A percentile compares a stretch with the other conserved stretches of the same genome.
These are phyloP conservation scores for Parapristionchus giblindavisi DNA, from an alignment of 2,888 invertebrate species.

Conservation along the genomic window DNA sequence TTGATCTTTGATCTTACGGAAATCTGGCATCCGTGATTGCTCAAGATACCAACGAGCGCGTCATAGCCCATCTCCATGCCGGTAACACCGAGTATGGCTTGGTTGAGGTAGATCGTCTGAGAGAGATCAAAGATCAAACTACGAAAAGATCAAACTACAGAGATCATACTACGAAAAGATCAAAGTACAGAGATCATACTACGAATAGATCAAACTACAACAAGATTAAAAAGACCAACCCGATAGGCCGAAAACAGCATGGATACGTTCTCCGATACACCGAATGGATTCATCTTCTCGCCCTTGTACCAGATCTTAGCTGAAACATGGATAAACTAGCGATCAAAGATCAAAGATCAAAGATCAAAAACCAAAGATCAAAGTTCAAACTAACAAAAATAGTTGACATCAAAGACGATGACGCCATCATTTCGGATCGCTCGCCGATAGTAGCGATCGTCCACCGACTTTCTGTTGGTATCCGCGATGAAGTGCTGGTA, in stretches of 20 bases:
- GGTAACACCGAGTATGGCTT: constrained; percentile 61
- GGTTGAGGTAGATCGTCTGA: constrained; percentile 55
- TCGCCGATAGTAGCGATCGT: constrained; percentile 67
- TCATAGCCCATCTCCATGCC: constrained; percentile 38
- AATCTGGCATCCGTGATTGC: constrained; percentile 27
- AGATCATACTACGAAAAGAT: neutral
- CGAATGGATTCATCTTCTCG: constrained; percentile 58
- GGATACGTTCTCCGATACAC: constrained; percentile 62
- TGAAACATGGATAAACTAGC: constrained; percentile 40
- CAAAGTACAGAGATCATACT: neutral
- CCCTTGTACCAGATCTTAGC: constrained; percentile 64
- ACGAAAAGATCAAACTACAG: no score
- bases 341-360: neutral
- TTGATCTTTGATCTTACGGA: neutral
- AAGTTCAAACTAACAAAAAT: constrained; percentile 51
- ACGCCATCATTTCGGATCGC: constrained; percentile 64
- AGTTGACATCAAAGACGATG: constrained; percentile 64
- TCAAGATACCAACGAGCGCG: constrained; percentile 23
- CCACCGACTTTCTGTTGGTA: constrained; percentile 60
- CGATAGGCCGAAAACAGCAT: constrained; percentile 63
- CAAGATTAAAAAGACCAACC: constrained; percentile 27
- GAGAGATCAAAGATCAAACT: no score
- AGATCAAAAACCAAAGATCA: constrained; percentile 22
- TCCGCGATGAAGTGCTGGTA: constrained; percentile 68
- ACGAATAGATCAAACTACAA: constrained; percentile 1